Conservation (phyloP, 1,140 invertebrate species). For the Ephestia elutella region DNA sequence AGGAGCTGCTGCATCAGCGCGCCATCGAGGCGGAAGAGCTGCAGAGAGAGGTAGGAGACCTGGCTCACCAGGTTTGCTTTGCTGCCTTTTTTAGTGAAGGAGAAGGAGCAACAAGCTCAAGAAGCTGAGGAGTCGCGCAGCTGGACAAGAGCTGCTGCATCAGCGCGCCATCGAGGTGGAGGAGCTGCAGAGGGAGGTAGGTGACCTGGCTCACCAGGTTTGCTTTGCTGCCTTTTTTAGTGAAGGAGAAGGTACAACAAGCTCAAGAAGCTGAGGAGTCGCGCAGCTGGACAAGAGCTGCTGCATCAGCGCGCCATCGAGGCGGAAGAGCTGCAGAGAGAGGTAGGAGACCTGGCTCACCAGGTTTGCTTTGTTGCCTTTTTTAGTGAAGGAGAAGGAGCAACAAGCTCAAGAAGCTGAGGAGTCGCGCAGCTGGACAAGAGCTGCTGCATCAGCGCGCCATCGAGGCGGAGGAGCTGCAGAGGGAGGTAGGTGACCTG, state of each 20-base stretch:
- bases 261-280: slow-evolving; percentile 58
- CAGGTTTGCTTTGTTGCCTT: no score
- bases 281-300: slow-evolving; percentile 50
- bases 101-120: slow-evolving; percentile 56
- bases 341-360: slow-evolving; percentile 33
- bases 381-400: slow-evolving; percentile 62
- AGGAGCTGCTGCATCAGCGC: slow-evolving; percentile 53
- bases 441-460: slow-evolving; percentile 56
- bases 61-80: neutral
- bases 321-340: slow-evolving; percentile 55
- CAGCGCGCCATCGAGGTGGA: slow-evolving; percentile 60
- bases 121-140: slow-evolving; percentile 57
- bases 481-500: slow-evolving; percentile 49
- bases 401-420: slow-evolving; percentile 59
- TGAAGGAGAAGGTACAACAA: slow-evolving; percentile 60
- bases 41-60: slow-evolving; percentile 52
- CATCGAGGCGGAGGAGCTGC: slow-evolving; percentile 57
- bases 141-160: slow-evolving; percentile 55
- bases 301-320: slow-evolving; percentile 60
- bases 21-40: slow-evolving; percentile 61
- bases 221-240: no score
- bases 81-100: no score
- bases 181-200: slow-evolving; percentile 55
- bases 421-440: slow-evolving; percentile 54
- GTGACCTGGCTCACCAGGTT: neutral